Evolutionary conservation across 2,113 vertebrate species (phyloP).

Genomic region (Leucoraja erinaceus): DNA sequence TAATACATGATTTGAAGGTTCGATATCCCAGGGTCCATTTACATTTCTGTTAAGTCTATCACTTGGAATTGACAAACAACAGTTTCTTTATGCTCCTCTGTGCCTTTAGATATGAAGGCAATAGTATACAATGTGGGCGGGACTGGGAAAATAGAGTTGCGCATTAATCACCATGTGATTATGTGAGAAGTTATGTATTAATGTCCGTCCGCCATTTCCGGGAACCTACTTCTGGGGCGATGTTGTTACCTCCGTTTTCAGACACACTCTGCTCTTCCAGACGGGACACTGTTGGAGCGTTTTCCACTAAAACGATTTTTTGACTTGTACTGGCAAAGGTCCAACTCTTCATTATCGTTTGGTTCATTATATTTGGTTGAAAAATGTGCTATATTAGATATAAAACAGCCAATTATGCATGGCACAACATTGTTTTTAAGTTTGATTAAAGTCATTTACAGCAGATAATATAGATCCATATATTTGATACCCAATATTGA

Average conservation of each 20-base stretch:
- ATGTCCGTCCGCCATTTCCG: neutral
- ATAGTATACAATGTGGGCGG: neutral
- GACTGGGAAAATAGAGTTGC: neutral
- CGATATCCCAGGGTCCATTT: neutral
- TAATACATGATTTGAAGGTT: neutral
- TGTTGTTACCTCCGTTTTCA: neutral
- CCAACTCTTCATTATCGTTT: neutral
- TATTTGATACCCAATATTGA: neutral
- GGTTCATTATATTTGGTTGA: neutral
- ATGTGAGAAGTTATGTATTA: too few species aligned
- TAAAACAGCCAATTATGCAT: neutral
- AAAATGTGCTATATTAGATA: neutral
- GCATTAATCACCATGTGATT: neutral
- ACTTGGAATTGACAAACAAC: neutral
- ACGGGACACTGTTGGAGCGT: neutral
- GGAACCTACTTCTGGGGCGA: neutral
- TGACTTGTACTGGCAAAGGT: neutral
- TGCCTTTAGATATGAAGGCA: neutral
- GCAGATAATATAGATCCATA: neutral
- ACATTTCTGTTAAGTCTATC: neutral
- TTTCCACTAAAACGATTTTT: neutral
- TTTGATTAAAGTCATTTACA: neutral
- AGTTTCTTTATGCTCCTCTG: neutral
- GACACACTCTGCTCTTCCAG: neutral
- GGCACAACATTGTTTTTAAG: neutral